A percentile compares a stretch with the other conserved stretches of the same genome.
These are phyloP conservation scores for Colius striatus DNA, from an alignment of 2,113 vertebrate genomes.

Conservation along the genomic window DNA sequence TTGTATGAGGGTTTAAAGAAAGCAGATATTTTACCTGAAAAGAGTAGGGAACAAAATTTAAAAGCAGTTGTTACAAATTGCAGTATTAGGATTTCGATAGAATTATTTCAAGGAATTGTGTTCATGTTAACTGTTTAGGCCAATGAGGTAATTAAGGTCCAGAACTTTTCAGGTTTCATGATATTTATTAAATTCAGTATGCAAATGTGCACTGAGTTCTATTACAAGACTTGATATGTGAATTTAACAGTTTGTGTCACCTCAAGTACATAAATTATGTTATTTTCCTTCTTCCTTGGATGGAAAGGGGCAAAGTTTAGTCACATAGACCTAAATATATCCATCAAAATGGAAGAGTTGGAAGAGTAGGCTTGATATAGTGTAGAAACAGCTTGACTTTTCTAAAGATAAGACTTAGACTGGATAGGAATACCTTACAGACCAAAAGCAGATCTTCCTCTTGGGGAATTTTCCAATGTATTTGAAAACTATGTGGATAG, in stretches of 20 bases:
- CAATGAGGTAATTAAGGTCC: not conserved
- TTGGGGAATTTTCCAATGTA: not conserved
- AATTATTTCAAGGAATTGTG: not conserved
- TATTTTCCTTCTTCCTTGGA: slow-evolving; percentile 40
- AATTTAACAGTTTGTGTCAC: not conserved
- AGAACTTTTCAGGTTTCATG: not conserved
- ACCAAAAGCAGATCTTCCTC: not conserved
- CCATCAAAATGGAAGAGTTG: slow-evolving; percentile 30
- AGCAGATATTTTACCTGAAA: not conserved
- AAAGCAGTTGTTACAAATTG: not conserved
- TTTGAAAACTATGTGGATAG: not conserved
- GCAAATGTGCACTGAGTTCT: not conserved
- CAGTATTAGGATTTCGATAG: not conserved
- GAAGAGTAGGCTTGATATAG: not conserved
- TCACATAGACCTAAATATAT: slow-evolving; percentile 49
- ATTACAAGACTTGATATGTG: not conserved
- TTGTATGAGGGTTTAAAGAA: not conserved
- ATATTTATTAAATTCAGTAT: not conserved
- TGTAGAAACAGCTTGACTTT: not conserved
- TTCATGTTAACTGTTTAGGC: not conserved
- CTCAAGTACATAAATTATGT: not conserved
- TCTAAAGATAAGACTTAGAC: slow-evolving; percentile 9
- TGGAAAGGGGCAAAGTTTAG: slow-evolving; percentile 23
- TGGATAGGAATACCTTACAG: not conserved
- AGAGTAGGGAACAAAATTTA: not conserved